Evolutionary conservation across 2,113 vertebrate genomes (phyloP), one percentile per base, ranked within the genome.

Genomic region (Fukomys damarensis): DNA sequence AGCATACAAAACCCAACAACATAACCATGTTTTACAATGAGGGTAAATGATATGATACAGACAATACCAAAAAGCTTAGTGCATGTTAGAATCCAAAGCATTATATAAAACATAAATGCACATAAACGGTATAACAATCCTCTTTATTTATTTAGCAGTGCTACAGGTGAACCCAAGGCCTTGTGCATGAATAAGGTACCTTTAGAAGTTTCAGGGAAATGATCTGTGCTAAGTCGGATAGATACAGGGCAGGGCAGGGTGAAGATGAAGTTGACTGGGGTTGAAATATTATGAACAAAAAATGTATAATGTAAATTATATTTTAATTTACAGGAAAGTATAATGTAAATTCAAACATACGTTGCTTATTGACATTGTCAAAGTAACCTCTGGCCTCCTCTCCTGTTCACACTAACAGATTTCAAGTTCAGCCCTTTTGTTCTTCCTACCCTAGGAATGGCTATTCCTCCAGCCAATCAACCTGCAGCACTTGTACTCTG

Each of bases 361-460:
- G 24, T 20, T 65, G 72, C 63, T 65, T 63, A 4, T 20, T 17
- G 20, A 77, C 90, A 92, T 59, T 83, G 38, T 66, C 54, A 86
- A 82, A 91, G 43, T 81, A 84, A 74, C 59, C 65, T 49, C 41
- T 85, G 72, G 41, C 59, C 43, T 87, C 86, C 12, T 77, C 13
- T 22, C 46, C 30, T 22, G n/a, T 61, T 72, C 35, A 72, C 26
- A 83, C 41, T 26, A 30, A 26, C 0, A 54, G 72, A 88, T 0
- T 81, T 19, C 92, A 90, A 77, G 9, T 56, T 89, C 86, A 90
- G 88, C 63, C 89, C 54, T 86, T 32, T 43, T 52, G 86, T 87
- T 79, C 86, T 84, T 84, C 81, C 20, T 65, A 52, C 49, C 20
- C 70, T 79, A 76, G 58, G 58, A 68, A 79, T 88, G 61, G 66